phyloP scores from a whole-genome alignment of 2,888 invertebrate species.

The Patella caerulea region DNA sequence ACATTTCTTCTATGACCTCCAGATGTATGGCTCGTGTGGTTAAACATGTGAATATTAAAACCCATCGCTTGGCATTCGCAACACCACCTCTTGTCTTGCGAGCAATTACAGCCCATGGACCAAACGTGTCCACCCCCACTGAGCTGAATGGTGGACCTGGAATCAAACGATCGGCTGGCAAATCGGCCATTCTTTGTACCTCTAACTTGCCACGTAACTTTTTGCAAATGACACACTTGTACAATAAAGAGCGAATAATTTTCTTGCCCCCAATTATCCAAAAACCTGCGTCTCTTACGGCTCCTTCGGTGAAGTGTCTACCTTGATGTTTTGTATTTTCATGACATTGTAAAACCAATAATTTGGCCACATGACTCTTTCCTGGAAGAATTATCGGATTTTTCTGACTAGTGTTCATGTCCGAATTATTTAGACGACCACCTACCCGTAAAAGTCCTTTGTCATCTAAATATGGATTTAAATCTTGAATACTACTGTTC shows the following conservation, averaged over 20 bases:
- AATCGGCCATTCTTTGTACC: slow-evolving; percentile 36
- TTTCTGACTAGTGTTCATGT: too few species aligned
- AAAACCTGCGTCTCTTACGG: slow-evolving; percentile 28
- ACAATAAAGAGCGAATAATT: slow-evolving; percentile 23
- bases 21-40: slow-evolving; percentile 34
- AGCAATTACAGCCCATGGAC: slow-evolving; percentile 33
- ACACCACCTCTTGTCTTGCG: slow-evolving; percentile 33
- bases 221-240: slow-evolving; percentile 30
- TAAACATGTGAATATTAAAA: slow-evolving; percentile 35
- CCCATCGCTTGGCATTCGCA: slow-evolving; percentile 38
- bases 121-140: slow-evolving; percentile 37
- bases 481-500: too few species aligned
- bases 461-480: too few species aligned
- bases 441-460: background rate
- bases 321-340: slow-evolving; percentile 26
- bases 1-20: slow-evolving; percentile 36
- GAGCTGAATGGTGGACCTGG: slow-evolving; percentile 37
- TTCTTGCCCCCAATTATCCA: slow-evolving; percentile 32
- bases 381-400: too few species aligned
- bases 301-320: slow-evolving; percentile 34
- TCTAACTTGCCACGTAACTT: slow-evolving; percentile 26
- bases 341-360: slow-evolving; percentile 31
- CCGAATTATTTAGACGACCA: slow-evolving; percentile 10
- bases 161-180: slow-evolving; percentile 32
- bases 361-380: slow-evolving; percentile 24